phyloP scores from a whole-genome alignment of 2,113 vertebrate genomes.

The Tiliqua scincoides region DNA sequence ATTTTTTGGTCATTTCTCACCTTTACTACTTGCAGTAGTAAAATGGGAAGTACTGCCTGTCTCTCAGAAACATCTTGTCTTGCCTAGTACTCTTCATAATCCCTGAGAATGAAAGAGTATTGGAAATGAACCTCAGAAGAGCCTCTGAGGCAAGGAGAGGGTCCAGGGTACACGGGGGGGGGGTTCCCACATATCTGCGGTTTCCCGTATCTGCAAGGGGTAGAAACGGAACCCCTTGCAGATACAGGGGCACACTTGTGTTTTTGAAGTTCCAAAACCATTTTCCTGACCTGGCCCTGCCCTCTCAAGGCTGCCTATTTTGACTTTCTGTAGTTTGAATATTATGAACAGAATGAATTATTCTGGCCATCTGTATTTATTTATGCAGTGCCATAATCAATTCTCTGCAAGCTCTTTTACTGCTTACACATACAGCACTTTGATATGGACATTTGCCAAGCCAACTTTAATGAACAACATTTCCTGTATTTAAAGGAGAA shows the following conservation, averaged over 20 bases:
- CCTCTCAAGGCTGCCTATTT: rapidly evolving
- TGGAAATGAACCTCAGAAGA: too few relatives aligned
- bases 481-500: conserved; percentile 66
- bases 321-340: conserved; percentile 26
- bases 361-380: conserved; percentile 64
- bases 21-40: too few relatives aligned
- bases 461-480: conserved; percentile 65
- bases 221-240: too few relatives aligned
- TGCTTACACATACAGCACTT: conserved; percentile 63
- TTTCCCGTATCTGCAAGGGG: too few relatives aligned
- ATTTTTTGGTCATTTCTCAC: too few relatives aligned
- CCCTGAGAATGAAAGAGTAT: background rate
- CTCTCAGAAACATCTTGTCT: background rate
- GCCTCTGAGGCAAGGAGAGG: too few relatives aligned
- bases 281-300: background rate
- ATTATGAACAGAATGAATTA: conserved; percentile 35
- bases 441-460: conserved; percentile 68
- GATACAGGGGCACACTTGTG: background rate
- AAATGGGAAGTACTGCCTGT: background rate
- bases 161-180: too few relatives aligned
- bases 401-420: conserved; percentile 47
- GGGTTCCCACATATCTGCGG: too few relatives aligned
- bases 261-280: too few relatives aligned
- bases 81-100: background rate
- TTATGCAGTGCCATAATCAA: conserved; percentile 47